These are phyloP conservation scores for Limonius californicus DNA, from an alignment of 1,140 invertebrate genomes.

Conservation along the genomic window DNA sequence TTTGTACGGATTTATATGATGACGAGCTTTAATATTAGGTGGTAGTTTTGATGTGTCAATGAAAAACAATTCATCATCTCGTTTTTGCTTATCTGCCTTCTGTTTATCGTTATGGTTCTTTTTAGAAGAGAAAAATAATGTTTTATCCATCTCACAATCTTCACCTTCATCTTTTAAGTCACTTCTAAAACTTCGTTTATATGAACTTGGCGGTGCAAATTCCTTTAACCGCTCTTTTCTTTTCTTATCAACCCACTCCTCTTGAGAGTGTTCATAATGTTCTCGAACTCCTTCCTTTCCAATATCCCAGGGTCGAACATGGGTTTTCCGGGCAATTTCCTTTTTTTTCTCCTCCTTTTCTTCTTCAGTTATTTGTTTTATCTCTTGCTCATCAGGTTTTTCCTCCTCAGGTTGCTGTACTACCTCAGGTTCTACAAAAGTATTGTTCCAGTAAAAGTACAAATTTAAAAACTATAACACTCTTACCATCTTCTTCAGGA, in stretches of 20 bases:
- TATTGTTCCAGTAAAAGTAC: too few species aligned
- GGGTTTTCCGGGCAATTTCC: conserved; percentile 48
- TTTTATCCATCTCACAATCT: conserved; percentile 28
- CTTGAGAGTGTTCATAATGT: conserved; percentile 65
- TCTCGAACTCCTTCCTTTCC: conserved; percentile 58
- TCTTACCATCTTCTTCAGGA: conserved; percentile 52
- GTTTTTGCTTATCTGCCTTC: conserved; percentile 11
- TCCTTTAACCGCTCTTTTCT: conserved; percentile 61
- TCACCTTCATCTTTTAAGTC: conserved; percentile 17
- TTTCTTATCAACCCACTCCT: conserved; percentile 75
- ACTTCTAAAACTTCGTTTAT: conserved; percentile 44
- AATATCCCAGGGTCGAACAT: conserved; percentile 65
- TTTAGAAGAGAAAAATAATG: conserved; percentile 41
- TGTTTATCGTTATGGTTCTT: conserved; percentile 20
- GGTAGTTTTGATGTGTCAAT: too few species aligned
- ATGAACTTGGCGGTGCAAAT: conserved; percentile 59
- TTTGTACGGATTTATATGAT: conserved; percentile 26
- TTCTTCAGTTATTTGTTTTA: conserved; percentile 42
- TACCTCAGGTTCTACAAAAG: conserved; percentile 48
- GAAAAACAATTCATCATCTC: too few species aligned
- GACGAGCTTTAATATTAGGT: conserved; percentile 8
- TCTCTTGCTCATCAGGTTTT: conserved; percentile 42
- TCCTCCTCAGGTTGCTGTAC: conserved; percentile 48
- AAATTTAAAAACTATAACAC: conserved; percentile 7
- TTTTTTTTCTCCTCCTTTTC: conserved; percentile 31